These are phyloP conservation scores for Zaprionus ghesquierei DNA, from an alignment of 1,140 invertebrate species.

Conservation along the genomic window DNA sequence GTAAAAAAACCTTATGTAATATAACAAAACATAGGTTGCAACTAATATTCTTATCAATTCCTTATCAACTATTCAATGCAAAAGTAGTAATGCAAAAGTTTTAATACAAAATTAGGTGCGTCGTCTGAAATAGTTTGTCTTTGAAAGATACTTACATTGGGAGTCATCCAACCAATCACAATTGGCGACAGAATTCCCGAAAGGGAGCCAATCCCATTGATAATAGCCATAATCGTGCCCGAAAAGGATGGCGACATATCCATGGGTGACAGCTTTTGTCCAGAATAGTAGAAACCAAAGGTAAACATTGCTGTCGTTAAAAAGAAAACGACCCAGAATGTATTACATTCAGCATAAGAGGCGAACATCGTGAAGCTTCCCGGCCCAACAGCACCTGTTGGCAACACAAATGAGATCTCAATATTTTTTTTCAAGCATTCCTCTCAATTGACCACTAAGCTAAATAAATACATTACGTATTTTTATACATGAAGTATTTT, in stretches of 20 bases:
- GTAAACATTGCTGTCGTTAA: conserved; percentile 69
- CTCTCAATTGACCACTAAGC: too few species aligned
- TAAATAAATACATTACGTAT: too few species aligned
- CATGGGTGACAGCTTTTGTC: conserved; percentile 89
- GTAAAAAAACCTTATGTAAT: too few species aligned
- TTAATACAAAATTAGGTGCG: too few species aligned
- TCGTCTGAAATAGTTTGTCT: too few species aligned
- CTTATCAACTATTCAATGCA: too few species aligned
- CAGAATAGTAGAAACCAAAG: conserved; percentile 88
- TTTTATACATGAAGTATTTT: too few species aligned
- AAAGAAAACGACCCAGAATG: conserved; percentile 8
- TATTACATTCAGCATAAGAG: conserved; percentile 52
- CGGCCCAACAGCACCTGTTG: conserved; percentile 49
- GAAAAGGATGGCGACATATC: conserved; percentile 91
- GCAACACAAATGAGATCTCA: too few species aligned
- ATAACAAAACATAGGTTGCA: too few species aligned
- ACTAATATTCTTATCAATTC: too few species aligned
- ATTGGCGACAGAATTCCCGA: conserved; percentile 90
- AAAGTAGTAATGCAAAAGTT: too few species aligned
- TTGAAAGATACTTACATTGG: conserved; percentile 87
- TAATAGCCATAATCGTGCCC: conserved; percentile 90
- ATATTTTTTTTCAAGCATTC: too few species aligned
- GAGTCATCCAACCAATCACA: conserved; percentile 89
- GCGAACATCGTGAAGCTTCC: conserved; percentile 41
- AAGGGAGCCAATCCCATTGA: conserved; percentile 90